Percentiles rank a stretch among this genome's conserved stretches.
Evolutionary conservation across 1,140 invertebrate species (phyloP).

Genomic region (Coenobita brevimanus): DNA sequence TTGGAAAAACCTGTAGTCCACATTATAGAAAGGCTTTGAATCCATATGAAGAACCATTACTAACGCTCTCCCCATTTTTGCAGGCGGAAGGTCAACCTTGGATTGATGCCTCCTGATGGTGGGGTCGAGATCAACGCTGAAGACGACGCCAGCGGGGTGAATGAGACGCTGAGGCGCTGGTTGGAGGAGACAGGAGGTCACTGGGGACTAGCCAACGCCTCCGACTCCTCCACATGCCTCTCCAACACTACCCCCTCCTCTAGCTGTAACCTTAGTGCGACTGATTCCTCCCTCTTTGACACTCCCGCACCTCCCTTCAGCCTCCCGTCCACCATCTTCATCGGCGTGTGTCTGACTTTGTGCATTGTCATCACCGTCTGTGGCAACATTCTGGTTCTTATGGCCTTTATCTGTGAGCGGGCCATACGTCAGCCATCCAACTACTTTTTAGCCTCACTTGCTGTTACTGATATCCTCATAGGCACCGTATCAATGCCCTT

Average conservation of each 20-base stretch:
- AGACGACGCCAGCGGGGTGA: neutral
- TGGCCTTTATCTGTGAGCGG: conserved; percentile 97
- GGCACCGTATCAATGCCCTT: conserved; percentile 97
- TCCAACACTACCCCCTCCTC: conserved; percentile 4
- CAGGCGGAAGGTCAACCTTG: conserved; percentile 37
- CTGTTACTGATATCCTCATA: conserved; percentile 98
- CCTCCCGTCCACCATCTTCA: conserved; percentile 92
- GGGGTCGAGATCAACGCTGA: neutral
- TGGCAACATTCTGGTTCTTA: conserved; percentile 96
- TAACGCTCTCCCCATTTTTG: neutral
- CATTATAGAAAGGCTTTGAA: neutral
- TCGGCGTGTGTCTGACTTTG: conserved; percentile 90
- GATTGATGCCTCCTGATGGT: neutral
- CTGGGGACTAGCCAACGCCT: neutral
- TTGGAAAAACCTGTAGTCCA: too few relatives aligned
- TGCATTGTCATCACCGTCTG: conserved; percentile 94
- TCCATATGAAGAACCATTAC: neutral
- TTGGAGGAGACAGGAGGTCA: neutral
- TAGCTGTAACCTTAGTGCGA: neutral
- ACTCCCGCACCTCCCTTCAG: conserved; percentile 78
- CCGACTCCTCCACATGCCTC: neutral
- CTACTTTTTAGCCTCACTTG: conserved; percentile 99
- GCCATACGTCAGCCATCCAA: conserved; percentile 98
- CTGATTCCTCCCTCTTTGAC: conserved; percentile 34
- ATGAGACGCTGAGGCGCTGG: neutral